These are phyloP conservation scores for Glandiceps talaboti DNA, from an alignment of 53 echinoderm and acorn worm species.

Conservation along the genomic window DNA sequence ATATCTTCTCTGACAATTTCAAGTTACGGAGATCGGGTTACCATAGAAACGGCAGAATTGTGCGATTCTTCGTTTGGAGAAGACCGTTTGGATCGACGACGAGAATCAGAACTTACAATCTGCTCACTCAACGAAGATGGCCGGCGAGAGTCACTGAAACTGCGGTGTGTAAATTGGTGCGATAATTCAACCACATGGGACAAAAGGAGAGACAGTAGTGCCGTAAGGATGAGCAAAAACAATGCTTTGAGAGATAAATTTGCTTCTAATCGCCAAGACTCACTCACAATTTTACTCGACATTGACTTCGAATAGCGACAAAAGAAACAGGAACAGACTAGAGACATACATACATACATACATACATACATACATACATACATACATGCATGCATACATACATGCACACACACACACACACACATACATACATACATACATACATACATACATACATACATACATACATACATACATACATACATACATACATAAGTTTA, in stretches of 20 bases:
- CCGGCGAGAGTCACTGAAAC: background rate
- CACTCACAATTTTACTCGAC: background rate
- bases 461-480: no score
- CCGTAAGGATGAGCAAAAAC: background rate
- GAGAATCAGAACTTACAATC: background rate
- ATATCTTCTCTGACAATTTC: background rate
- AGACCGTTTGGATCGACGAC: background rate
- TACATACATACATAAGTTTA: no score
- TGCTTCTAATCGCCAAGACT: background rate
- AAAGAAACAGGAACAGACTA: no score
- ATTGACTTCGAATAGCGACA: no score
- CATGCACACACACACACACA: no score
- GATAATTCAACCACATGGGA: background rate
- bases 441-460: no score
- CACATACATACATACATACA: no score
- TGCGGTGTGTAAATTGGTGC: background rate
- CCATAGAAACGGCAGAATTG: background rate
- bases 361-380: no score
- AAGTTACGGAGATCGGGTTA: background rate
- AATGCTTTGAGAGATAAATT: background rate
- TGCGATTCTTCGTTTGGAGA: background rate
- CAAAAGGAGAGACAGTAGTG: background rate
- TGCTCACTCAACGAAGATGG: background rate
- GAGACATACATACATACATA: no score
- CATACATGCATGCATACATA: no score